Base-by-base conservation (phyloP, 2,797 vertebrate species). In the Merluccius polli region DNA sequence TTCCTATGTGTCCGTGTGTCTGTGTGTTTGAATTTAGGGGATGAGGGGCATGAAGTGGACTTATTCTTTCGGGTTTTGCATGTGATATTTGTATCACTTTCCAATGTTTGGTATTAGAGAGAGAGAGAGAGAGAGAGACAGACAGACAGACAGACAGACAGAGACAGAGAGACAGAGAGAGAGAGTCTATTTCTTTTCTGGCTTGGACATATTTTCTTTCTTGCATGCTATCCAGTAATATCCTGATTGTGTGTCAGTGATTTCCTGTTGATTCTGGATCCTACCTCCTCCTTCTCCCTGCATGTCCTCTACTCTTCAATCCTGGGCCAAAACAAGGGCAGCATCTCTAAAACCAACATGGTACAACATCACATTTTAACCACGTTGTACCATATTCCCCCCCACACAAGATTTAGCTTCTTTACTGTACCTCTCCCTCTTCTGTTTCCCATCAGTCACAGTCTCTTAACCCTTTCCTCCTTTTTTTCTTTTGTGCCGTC, bases 381-480 rank as follows among this genome's bases (percentile, higher is more conserved):
- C 18, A 21, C 77, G 76, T 72, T 74, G 48, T 78, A 82, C 73
- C 71, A 67, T 74, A 81, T 15, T 16, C 31, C 78, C 75, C 81
- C 77, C n/a, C n/a, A n/a, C n/a, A n/a, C 30, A 21, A 4, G 44
- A 48, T 38, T 75, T 68, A 73, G 77, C 81, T 59, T 76, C 76
- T 41, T 63, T 59, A 27, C 36, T 38, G 27, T 32, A 52, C 11
- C 24, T 18, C 9, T 59, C 21, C 29, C 73, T 32, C n/a, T 32
- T 13, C 44, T 70, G 59, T 12, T 36, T 48, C 31, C 48, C 48
- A 65, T 69, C 0, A 0, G 4, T 81, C 71, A 59, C 73, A 75
- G 11, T 69, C 63, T 78, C 79, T 84, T 69, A 78, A 85, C 84
- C 72, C 78, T 83, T 86, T 86, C 75, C 70, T 77, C 83, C 83